These are phyloP conservation scores for Drosophila biarmipes DNA, from an alignment of 1,140 invertebrate genomes.

Conservation along the genomic window DNA sequence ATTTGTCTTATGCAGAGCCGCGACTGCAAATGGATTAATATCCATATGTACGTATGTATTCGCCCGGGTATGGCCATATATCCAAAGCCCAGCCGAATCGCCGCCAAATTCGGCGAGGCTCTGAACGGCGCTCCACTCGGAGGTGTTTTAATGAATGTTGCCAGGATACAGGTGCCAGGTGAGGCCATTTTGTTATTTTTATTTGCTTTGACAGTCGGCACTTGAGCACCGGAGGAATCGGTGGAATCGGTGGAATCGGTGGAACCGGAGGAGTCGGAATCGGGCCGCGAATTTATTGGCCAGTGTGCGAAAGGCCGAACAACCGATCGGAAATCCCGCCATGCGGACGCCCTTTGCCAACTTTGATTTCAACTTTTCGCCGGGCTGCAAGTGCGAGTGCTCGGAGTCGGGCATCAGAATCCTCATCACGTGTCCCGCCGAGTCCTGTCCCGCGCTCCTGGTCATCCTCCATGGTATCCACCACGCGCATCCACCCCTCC, in stretches of 20 bases:
- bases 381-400: slow-evolving; percentile 47
- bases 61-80: not conserved
- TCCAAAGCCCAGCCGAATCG: slow-evolving; percentile 5
- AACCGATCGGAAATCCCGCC: slow-evolving; percentile 47
- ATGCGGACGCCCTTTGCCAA: slow-evolving; percentile 78
- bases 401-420: slow-evolving; percentile 4
- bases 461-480: slow-evolving; percentile 32
- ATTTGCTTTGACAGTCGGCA: slow-evolving; percentile 83
- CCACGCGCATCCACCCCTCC: slow-evolving; percentile 12
- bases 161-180: slow-evolving; percentile 81
- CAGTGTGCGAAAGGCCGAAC: slow-evolving; percentile 24
- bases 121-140: slow-evolving; percentile 37
- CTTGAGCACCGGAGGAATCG: slow-evolving; percentile 68
- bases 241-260: slow-evolving; percentile 16
- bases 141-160: slow-evolving; percentile 84
- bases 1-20: slow-evolving; percentile 51
- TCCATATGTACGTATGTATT: slow-evolving; percentile 10
- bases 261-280: slow-evolving; percentile 12
- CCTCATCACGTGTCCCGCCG: slow-evolving; percentile 21
- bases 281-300: slow-evolving; percentile 29
- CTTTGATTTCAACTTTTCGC: slow-evolving; percentile 77
- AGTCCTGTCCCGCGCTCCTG: slow-evolving; percentile 22
- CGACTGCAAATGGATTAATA: slow-evolving; percentile 70
- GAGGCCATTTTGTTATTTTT: slow-evolving; percentile 83
- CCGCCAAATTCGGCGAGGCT: slow-evolving; percentile 55